phyloP scores from a whole-genome alignment of 2,113 vertebrate genomes.

The Synchiropus splendidus region DNA sequence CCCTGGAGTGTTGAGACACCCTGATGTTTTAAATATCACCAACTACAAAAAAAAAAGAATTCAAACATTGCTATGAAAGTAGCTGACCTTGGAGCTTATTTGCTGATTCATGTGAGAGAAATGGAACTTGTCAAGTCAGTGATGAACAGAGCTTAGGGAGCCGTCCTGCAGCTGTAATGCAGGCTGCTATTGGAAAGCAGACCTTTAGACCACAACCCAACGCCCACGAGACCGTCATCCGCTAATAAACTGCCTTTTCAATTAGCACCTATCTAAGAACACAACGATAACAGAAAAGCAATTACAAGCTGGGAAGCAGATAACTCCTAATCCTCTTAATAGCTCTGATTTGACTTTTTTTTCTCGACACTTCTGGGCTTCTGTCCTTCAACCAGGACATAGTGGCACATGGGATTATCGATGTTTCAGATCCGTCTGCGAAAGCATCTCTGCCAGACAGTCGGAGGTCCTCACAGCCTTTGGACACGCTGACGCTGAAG shows the following conservation, averaged over 20 bases:
- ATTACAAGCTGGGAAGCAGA: constrained; percentile 53
- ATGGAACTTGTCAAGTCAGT: too few species aligned
- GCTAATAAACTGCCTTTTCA: constrained; percentile 55
- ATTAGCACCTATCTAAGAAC: constrained; percentile 53
- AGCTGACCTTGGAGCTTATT: too few species aligned
- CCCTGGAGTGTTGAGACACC: too few species aligned
- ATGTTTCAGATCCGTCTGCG: constrained; percentile 18
- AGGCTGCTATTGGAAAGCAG: constrained; percentile 31
- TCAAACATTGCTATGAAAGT: too few species aligned
- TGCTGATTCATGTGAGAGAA: constrained; percentile 7
- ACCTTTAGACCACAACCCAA: constrained; percentile 47
- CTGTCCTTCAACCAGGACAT: not conserved
- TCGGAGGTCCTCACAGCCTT: not conserved
- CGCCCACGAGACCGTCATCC: constrained; percentile 34
- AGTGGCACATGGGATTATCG: constrained; percentile 42
- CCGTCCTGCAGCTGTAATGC: constrained; percentile 1
- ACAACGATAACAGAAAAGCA: constrained; percentile 59
- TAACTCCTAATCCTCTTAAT: constrained; percentile 56
- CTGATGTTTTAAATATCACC: too few species aligned
- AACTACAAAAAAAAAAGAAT: too few species aligned
- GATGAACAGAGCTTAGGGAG: not conserved
- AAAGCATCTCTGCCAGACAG: constrained; percentile 3
- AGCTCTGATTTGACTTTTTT: constrained; percentile 42
- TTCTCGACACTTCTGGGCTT: constrained; percentile 16
- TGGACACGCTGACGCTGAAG: too few species aligned